phyloP scores from a whole-genome alignment of 2,797 vertebrate genomes.

The Synanceia verrucosa region DNA sequence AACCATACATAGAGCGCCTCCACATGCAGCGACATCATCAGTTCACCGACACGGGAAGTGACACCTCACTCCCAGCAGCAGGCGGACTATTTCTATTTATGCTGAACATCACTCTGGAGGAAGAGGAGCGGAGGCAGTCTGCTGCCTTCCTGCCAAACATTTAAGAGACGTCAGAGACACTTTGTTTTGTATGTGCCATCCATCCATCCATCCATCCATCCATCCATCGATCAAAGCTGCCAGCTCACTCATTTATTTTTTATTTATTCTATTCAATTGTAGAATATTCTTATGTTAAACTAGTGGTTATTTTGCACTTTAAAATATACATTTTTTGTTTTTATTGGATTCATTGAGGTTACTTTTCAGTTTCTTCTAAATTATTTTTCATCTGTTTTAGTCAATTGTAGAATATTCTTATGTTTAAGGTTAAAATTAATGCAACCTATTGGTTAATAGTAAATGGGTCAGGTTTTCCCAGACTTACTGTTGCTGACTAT shows the following conservation, averaged over 20 bases:
- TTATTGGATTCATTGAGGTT: too few relatives aligned
- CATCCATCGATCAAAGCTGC: neutral
- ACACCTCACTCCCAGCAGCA: conserved; percentile 3
- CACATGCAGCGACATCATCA: neutral
- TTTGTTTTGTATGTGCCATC: conserved; percentile 9
- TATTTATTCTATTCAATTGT: too few relatives aligned
- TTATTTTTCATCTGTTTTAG: too few relatives aligned
- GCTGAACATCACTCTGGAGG: conserved; percentile 10
- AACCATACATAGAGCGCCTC: conserved; percentile 3
- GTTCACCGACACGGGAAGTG: conserved; percentile 14
- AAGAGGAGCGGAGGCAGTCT: conserved; percentile 2
- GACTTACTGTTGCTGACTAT: too few relatives aligned
- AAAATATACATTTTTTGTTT: too few relatives aligned
- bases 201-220: neutral
- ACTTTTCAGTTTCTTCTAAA: neutral
- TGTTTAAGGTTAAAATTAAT: too few relatives aligned
- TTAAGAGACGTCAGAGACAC: neutral
- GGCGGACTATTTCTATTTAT: conserved; percentile 32
- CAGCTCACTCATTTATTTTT: neutral
- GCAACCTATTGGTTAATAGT: too few relatives aligned
- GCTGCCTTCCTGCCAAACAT: neutral
- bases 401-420: too few relatives aligned
- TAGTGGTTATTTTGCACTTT: too few relatives aligned
- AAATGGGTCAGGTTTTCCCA: too few relatives aligned
- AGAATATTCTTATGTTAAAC: too few relatives aligned